Evolutionary conservation across 2,888 invertebrate species (phyloP).

Genomic region (Anorthoa munda): DNA sequence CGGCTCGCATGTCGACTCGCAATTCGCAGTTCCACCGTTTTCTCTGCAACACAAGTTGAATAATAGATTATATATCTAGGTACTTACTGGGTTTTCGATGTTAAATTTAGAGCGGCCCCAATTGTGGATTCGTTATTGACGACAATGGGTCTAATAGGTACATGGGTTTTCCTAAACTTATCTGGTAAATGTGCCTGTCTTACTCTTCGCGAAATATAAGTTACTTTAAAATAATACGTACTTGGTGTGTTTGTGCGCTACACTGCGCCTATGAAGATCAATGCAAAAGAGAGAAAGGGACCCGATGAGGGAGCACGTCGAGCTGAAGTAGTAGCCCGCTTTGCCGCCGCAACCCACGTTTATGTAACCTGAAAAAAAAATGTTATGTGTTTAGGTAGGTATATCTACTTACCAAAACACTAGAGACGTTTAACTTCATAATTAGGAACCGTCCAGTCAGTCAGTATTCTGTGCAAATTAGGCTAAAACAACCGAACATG

Average conservation of each 20-base stretch:
- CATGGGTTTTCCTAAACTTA: neutral
- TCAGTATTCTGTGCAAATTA: no score
- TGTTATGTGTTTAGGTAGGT: neutral
- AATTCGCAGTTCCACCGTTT: slow-evolving; percentile 84
- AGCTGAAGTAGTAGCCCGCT: slow-evolving; percentile 96
- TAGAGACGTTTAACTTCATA: neutral
- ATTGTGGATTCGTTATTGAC: neutral
- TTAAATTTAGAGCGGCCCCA: neutral
- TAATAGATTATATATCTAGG: neutral
- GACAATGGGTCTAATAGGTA: no score
- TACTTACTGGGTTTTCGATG: no score
- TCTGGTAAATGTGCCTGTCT: neutral
- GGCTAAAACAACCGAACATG: no score
- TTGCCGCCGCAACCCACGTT: slow-evolving; percentile 94
- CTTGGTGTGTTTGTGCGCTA: slow-evolving; percentile 94
- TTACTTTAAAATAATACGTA: slow-evolving; percentile 59
- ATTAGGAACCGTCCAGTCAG: neutral
- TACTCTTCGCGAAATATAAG: neutral
- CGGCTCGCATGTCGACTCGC: slow-evolving; percentile 84
- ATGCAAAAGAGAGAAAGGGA: slow-evolving; percentile 95
- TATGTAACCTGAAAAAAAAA: slow-evolving; percentile 92
- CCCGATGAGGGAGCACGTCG: slow-evolving; percentile 94
- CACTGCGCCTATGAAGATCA: slow-evolving; percentile 94
- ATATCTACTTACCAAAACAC: neutral
- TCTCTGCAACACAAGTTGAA: slow-evolving; percentile 77